Conservation (phyloP, 2,797 vertebrate species). For the Arnoldichthys spilopterus region DNA sequence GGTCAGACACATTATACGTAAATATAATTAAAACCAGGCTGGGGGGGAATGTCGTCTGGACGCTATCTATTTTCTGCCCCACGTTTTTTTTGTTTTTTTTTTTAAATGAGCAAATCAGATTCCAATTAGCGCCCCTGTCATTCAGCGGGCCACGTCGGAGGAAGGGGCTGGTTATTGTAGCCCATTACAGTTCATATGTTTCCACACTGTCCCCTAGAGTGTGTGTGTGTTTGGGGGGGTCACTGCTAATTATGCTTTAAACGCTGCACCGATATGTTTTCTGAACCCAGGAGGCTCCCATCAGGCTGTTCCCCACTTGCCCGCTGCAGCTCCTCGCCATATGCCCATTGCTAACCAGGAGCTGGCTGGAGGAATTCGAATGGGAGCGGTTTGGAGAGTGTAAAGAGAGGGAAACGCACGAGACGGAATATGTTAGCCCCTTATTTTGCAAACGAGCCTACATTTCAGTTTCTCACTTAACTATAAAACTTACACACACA, state of each 20-base stretch:
- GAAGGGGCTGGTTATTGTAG: conserved; percentile 70
- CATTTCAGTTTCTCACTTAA: background rate
- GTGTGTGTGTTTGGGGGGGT: conserved; percentile 69
- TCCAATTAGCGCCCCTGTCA: conserved; percentile 84
- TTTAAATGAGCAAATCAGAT: conserved; percentile 83
- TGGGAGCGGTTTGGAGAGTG: background rate
- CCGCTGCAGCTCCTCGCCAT: conserved; percentile 31
- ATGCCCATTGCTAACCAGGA: conserved; percentile 13
- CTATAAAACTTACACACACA: background rate
- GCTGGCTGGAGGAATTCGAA: conserved; percentile 10
- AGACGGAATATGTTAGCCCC: background rate
- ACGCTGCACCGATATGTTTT: conserved; percentile 64
- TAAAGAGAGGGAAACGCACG: background rate
- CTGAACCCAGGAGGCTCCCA: conserved; percentile 63
- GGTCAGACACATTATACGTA: conserved; percentile 69
- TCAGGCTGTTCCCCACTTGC: conserved; percentile 62
- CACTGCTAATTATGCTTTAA: conserved; percentile 81
- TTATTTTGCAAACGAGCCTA: background rate
- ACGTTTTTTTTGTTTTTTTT: conserved; percentile 76
- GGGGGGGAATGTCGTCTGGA: conserved; percentile 74
- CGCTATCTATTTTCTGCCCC: conserved; percentile 78
- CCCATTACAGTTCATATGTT: conserved; percentile 71
- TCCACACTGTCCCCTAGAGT: conserved; percentile 70
- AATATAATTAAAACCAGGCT: conserved; percentile 68
- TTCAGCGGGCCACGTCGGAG: conserved; percentile 72